phyloP scores from a whole-genome alignment of 2,797 vertebrate genomes.

The Phrynocephalus guinanensis region DNA sequence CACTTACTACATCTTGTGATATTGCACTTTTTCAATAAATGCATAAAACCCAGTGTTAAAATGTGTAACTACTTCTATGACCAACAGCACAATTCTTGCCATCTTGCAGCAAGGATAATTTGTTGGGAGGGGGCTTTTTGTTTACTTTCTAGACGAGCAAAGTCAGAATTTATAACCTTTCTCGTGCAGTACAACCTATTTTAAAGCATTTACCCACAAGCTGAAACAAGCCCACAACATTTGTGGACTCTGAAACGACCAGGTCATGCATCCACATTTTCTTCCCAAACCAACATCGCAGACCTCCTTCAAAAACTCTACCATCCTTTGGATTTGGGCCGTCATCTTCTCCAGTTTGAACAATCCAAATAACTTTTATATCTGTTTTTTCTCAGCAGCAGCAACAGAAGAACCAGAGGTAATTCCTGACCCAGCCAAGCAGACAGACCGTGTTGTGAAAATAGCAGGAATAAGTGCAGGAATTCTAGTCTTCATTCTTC shows the following conservation, averaged over 20 bases:
- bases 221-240: neutral
- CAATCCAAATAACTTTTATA: conserved; percentile 63
- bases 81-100: too few species aligned
- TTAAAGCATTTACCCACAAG: neutral
- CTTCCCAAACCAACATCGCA: neutral
- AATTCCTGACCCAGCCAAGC: conserved; percentile 96
- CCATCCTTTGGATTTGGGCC: neutral
- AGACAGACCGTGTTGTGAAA: conserved; percentile 97
- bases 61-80: too few species aligned
- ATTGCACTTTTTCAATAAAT: too few species aligned
- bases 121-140: too few species aligned
- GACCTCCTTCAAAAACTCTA: neutral
- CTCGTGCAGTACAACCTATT: neutral
- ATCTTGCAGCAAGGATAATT: too few species aligned
- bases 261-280: neutral
- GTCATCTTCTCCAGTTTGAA: conserved; percentile 49
- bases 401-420: conserved; percentile 98
- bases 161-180: too few species aligned
- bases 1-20: too few species aligned
- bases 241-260: neutral
- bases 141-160: too few species aligned
- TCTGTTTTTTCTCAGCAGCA: conserved; percentile 81
- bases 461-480: conserved; percentile 97
- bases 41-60: too few species aligned
- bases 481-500: conserved; percentile 94